Evolutionary conservation across 2,888 invertebrate genomes (phyloP).

Genomic region (Spatulosminthurus flaviceps): DNA sequence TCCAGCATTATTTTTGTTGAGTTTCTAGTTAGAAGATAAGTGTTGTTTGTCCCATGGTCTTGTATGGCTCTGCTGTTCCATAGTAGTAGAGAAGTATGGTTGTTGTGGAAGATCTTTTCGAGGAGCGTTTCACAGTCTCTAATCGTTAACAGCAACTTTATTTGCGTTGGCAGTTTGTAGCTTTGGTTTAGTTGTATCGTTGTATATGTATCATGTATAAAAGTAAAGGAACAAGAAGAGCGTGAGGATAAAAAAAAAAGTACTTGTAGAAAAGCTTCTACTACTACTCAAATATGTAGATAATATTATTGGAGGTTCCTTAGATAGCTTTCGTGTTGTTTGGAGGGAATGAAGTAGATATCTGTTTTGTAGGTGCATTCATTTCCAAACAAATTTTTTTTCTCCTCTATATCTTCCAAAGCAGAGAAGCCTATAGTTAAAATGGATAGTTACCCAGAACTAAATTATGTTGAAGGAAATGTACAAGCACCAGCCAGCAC

Average conservation of each 20-base stretch:
- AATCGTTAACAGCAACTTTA: conserved; percentile 30
- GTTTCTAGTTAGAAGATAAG: conserved; percentile 21
- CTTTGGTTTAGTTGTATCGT: too few species aligned
- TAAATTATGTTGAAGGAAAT: conserved; percentile 12
- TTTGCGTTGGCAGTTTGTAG: conserved; percentile 25
- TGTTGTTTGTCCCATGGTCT: conserved; percentile 2
- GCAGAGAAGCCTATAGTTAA: not conserved
- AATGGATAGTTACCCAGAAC: conserved; percentile 7
- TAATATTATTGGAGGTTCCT: not conserved
- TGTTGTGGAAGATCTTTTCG: conserved; percentile 10
- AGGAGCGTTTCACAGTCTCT: conserved; percentile 18
- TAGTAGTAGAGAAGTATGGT: too few species aligned
- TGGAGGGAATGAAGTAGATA: not conserved
- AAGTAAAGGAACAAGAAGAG: not conserved
- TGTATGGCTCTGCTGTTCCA: too few species aligned
- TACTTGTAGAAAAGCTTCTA: too few species aligned
- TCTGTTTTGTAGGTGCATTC: conserved; percentile 11
- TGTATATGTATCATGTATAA: too few species aligned
- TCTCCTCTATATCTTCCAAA: not conserved
- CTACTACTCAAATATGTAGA: not conserved
- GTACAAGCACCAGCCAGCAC: conserved; percentile 28
- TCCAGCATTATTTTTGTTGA: conserved; percentile 4
- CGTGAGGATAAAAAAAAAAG: not conserved
- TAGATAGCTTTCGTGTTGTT: not conserved
- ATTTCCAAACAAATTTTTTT: conserved; percentile 5